These are phyloP conservation scores for Pseudomugil tenellus DNA, from an alignment of 2,797 vertebrate genomes.

Conservation along the genomic window DNA sequence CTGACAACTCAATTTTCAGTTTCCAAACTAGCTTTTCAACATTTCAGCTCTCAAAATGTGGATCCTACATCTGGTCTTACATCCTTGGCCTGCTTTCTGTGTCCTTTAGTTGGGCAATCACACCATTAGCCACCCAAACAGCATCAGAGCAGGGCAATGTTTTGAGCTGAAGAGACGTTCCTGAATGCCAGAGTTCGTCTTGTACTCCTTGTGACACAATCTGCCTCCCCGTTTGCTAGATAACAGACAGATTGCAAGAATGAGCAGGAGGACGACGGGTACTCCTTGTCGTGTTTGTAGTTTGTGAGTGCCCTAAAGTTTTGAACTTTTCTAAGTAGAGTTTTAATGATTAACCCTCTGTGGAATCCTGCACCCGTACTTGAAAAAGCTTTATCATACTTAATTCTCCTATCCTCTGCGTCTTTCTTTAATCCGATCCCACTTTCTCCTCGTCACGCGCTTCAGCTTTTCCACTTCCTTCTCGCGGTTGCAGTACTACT, in stretches of 20 bases:
- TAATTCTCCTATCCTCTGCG: conserved; percentile 9
- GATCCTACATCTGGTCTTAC: conserved; percentile 7
- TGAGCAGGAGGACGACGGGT: background rate
- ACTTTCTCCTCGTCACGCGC: background rate
- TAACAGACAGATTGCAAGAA: conserved; percentile 53
- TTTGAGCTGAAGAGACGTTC: conserved; percentile 58
- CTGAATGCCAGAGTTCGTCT: conserved; percentile 64
- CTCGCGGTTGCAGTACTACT: conserved; percentile 8
- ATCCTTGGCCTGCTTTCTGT: conserved; percentile 58
- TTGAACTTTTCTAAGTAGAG: conserved; percentile 20
- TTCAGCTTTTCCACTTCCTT: conserved; percentile 30
- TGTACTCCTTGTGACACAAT: conserved; percentile 64
- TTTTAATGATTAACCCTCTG: conserved; percentile 28
- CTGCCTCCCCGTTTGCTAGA: conserved; percentile 60
- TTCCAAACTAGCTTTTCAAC: background rate
- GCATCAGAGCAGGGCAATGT: conserved; percentile 56
- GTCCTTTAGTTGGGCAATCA: conserved; percentile 62
- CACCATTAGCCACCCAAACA: conserved; percentile 65
- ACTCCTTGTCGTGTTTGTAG: conserved; percentile 28
- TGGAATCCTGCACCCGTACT: conserved; percentile 1
- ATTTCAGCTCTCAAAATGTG: background rate
- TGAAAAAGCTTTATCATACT: conserved; percentile 14
- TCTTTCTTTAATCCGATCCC: conserved; percentile 17
- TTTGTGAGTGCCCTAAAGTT: conserved; percentile 22
- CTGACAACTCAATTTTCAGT: background rate